These are phyloP conservation scores for Danio aesculapii DNA, from an alignment of 2,797 vertebrate species.

Conservation along the genomic window DNA sequence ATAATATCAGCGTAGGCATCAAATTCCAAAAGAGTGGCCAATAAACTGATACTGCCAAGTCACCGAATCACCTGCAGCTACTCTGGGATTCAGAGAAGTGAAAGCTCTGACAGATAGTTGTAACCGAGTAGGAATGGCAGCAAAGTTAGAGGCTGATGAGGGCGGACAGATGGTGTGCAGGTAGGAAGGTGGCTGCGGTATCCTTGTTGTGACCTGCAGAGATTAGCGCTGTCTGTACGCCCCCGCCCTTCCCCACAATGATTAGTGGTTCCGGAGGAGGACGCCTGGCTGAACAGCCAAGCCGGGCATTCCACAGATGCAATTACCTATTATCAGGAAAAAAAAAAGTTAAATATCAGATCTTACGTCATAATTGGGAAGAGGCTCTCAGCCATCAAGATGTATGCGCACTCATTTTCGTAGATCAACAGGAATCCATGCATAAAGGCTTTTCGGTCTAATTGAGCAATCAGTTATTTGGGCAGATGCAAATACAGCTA, in stretches of 20 bases:
- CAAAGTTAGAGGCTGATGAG: slow-evolving; percentile 41
- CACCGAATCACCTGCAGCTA: not conserved
- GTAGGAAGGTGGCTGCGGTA: slow-evolving; percentile 54
- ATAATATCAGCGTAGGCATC: not conserved
- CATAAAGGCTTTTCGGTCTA: not conserved
- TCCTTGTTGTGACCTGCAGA: slow-evolving; percentile 53
- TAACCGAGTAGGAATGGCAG: not conserved
- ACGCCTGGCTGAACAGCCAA: slow-evolving; percentile 19
- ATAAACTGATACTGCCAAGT: not conserved
- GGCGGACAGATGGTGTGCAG: slow-evolving; percentile 57
- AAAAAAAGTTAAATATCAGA: slow-evolving; percentile 17
- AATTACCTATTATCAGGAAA: slow-evolving; percentile 23
- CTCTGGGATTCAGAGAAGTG: not conserved
- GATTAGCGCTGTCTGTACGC: slow-evolving; percentile 47
- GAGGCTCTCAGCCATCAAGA: not conserved
- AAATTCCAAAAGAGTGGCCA: not conserved
- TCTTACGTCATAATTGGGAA: not conserved
- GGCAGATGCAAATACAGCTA: not conserved
- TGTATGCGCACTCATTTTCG: not conserved
- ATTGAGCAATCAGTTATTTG: not conserved
- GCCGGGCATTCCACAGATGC: slow-evolving; percentile 34
- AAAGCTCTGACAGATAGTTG: slow-evolving; percentile 30
- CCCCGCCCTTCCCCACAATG: slow-evolving; percentile 32
- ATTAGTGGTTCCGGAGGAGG: slow-evolving; percentile 21
- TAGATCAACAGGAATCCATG: not conserved